Evolutionary conservation across 2,888 invertebrate species (phyloP).

Genomic region (Neoscelio sp.): DNA sequence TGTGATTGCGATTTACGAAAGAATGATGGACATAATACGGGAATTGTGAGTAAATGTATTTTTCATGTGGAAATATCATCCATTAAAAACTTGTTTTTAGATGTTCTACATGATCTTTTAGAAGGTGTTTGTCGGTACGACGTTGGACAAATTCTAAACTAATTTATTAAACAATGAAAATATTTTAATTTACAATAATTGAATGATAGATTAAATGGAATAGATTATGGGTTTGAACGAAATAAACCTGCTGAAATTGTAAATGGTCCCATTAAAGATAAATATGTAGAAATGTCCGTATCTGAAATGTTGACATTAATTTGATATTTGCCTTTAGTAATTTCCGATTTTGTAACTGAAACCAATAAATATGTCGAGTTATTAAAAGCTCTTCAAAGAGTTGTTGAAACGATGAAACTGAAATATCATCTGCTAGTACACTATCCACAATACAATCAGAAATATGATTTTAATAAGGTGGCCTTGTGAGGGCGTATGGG

Average conservation of each 20-base stretch:
- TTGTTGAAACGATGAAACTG: no score
- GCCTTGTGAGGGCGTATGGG: no score
- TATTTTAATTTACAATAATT: constrained; percentile 48
- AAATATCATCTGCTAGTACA: no score
- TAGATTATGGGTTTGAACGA: constrained; percentile 48
- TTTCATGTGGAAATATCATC: constrained; percentile 44
- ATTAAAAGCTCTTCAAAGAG: constrained; percentile 3
- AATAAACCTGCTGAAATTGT: constrained; percentile 33
- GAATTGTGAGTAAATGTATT: constrained; percentile 16
- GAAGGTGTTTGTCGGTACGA: constrained; percentile 64
- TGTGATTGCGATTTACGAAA: constrained; percentile 17
- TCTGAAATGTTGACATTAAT: constrained; percentile 46
- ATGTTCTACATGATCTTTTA: constrained; percentile 28
- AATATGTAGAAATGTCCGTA: constrained; percentile 32
- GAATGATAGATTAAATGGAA: constrained; percentile 50
- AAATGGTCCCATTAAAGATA: constrained; percentile 16
- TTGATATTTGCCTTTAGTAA: constrained; percentile 14
- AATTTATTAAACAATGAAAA: constrained; percentile 38
- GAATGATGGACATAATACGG: constrained; percentile 32
- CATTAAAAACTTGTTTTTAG: constrained; percentile 42
- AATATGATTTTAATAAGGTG: no score
- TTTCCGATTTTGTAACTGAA: constrained; percentile 11
- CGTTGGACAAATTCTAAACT: constrained; percentile 44
- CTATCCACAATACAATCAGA: no score
- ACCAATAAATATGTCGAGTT: not conserved